Percentiles rank a stretch among this genome's conserved stretches.
Evolutionary conservation across 2,113 vertebrate genomes (phyloP).

Genomic region (Ctenomys sociabilis): DNA sequence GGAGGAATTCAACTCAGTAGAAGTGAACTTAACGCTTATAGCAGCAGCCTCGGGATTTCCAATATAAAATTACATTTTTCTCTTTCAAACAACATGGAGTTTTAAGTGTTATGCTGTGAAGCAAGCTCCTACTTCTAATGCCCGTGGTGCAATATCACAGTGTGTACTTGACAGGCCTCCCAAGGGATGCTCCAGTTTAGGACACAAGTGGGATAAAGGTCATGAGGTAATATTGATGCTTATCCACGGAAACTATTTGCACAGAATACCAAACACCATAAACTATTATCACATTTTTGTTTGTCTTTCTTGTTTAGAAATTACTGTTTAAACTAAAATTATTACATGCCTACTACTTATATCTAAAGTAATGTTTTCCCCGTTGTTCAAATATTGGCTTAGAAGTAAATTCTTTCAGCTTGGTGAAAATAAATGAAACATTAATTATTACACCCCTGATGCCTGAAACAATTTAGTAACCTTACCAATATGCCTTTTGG

Average conservation of each 20-base stretch:
- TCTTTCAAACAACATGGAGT: background rate
- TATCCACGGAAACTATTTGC: background rate
- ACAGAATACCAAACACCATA: background rate
- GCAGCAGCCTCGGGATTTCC: background rate
- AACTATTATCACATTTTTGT: background rate
- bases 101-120: background rate
- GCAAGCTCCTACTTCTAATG: background rate
- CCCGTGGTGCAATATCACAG: background rate
- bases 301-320: background rate
- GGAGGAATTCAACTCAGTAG: background rate
- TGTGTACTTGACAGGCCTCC: background rate
- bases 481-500: constrained; percentile 43
- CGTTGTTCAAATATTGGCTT: constrained; percentile 32
- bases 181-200: background rate
- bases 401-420: constrained; percentile 7
- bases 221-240: background rate
- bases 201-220: background rate
- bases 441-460: constrained; percentile 38
- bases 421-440: constrained; percentile 45
- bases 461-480: constrained; percentile 45
- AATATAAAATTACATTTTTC: background rate
- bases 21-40: background rate
- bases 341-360: background rate
- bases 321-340: constrained; percentile 12
- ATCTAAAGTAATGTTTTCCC: constrained; percentile 1